Conservation (phyloP, 1,140 invertebrate genomes). For the Drosophila watanabei region DNA sequence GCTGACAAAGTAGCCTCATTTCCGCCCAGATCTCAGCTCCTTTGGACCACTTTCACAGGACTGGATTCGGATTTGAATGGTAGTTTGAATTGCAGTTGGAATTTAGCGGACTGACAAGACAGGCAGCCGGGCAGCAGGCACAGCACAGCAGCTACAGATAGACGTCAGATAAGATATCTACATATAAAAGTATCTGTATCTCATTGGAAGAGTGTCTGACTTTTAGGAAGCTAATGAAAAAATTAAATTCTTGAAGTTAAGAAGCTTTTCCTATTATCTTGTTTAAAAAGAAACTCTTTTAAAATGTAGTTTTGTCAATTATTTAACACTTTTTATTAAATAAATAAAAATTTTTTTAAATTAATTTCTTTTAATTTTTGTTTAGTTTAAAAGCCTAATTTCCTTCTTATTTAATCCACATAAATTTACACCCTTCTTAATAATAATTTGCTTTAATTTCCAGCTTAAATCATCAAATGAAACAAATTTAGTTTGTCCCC, state of each 20-base stretch:
- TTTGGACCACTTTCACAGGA: constrained; percentile 27
- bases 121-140: constrained; percentile 1
- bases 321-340: too few species aligned
- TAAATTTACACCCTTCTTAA: background rate
- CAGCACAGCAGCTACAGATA: constrained; percentile 12
- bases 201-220: background rate
- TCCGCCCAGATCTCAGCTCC: constrained; percentile 39
- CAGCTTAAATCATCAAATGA: background rate
- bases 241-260: background rate
- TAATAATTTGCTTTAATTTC: background rate
- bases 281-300: background rate
- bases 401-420: too few species aligned
- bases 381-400: too few species aligned
- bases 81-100: constrained; percentile 7
- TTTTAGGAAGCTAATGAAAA: background rate
- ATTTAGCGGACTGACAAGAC: constrained; percentile 11
- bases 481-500: background rate
- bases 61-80: constrained; percentile 10
- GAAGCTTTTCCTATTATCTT: background rate
- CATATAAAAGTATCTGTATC: background rate
- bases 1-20: constrained; percentile 78
- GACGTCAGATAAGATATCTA: constrained; percentile 9
- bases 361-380: too few species aligned
- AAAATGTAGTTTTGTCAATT: background rate
- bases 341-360: too few species aligned